Evolutionary conservation across 1,140 invertebrate species (phyloP).

Genomic region (Sinonovacula constricta): DNA sequence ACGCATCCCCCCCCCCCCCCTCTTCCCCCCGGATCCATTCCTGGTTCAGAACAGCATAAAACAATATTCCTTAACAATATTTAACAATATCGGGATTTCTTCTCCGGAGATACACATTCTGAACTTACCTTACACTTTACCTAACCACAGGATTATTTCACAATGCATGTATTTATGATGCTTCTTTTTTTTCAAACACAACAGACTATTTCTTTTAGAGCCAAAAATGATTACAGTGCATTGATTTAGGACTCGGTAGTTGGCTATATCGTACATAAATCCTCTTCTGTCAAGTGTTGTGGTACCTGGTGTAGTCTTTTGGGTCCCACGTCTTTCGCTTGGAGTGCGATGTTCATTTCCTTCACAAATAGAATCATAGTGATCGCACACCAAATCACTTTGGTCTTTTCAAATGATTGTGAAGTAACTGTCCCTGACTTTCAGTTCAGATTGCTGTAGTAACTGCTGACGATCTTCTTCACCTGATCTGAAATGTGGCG

Average conservation of each 20-base stretch:
- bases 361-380: conserved; percentile 18
- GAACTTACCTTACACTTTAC: no score
- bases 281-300: conserved; percentile 12
- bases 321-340: conserved; percentile 21
- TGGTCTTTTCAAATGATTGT: conserved; percentile 42
- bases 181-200: no score
- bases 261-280: conserved; percentile 42
- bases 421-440: conserved; percentile 28
- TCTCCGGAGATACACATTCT: no score
- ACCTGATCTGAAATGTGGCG: conserved; percentile 21
- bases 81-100: no score
- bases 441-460: conserved; percentile 19
- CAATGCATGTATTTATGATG: no score
- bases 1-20: no score
- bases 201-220: no score
- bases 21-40: no score
- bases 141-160: no score
- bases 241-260: conserved; percentile 17
- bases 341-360: conserved; percentile 3
- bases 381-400: conserved; percentile 39
- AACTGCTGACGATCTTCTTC: neutral
- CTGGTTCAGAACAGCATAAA: no score
- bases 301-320: conserved; percentile 1
- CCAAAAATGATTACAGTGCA: no score
- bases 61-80: no score